Evolutionary conservation across 2,113 vertebrate genomes (phyloP), one percentile per base, ranked within the genome.

Genomic region (Rhinoptilus africanus): DNA sequence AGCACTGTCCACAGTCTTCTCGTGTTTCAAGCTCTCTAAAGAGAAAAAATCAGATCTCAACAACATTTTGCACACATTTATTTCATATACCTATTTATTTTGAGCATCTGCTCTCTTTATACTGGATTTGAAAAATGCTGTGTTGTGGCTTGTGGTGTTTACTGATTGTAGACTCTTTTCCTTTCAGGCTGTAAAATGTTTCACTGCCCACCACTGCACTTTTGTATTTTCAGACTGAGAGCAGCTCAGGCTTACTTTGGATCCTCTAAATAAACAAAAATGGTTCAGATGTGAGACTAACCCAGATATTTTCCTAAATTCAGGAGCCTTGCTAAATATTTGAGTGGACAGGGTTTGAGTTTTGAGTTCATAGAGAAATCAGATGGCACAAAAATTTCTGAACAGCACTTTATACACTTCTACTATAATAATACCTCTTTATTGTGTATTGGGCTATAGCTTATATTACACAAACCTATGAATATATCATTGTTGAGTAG

Each of bases 81-180:
- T 45, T 92, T 84, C 2, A 3, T 76, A 41, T 41, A 79, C 24
- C 73, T 89, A 27, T 48, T 85, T 57, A 5, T 66, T 89, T 89
- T 68, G 20, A 59, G 4, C 26, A 17, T 20, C 23, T 84, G 5
- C 22, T 81, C 8, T n/a, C 51, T 87, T 51, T 41, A 34, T 4
- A n/a, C 5, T 11, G 41, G 15, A 41, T 72, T 47, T 50, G 30
- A 24, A 79, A 57, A 59, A 45, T 1, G 0, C 5, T 1, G 0
- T 2, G 5, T 50, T 60, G 7, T 39, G 69, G 10, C 5, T 92
- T 69, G 51, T 1, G 0, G 19, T 63, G 13, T 88, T 86, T 51
- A 39, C 37, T 48, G 51, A 21, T 17, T 59, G 21, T 22, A 84
- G 23, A 64, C 24, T 62, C 5, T 71, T 78, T 64, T 57, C n/a